Conservation (phyloP, 2,797 vertebrate genomes). For the Cynodonichthys magdalenae region DNA sequence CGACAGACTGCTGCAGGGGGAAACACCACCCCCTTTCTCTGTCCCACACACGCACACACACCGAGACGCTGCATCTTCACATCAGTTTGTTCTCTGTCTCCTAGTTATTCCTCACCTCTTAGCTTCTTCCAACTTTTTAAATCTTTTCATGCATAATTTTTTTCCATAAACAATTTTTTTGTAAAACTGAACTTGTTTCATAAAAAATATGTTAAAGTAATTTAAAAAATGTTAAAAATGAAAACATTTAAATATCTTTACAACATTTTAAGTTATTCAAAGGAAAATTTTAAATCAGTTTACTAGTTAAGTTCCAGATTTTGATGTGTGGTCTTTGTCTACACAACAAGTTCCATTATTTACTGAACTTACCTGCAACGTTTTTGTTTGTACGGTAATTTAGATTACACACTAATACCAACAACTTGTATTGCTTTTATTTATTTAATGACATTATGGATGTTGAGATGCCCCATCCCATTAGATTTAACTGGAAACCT, state of each 20-base stretch:
- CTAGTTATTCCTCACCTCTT: neutral
- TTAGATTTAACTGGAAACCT: conserved; percentile 38
- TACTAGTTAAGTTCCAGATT: neutral
- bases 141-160: neutral
- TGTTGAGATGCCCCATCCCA: conserved; percentile 31
- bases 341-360: neutral
- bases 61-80: conserved; percentile 37
- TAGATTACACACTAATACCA: neutral
- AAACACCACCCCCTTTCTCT: conserved; percentile 55
- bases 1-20: conserved; percentile 78
- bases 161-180: neutral
- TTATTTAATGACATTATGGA: conserved; percentile 9
- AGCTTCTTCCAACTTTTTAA: neutral
- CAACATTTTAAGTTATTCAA: neutral
- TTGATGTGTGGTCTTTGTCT: neutral
- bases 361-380: neutral
- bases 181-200: conserved; percentile 1
- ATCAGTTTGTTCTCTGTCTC: conserved; percentile 19
- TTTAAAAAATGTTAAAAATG: neutral
- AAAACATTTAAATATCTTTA: neutral
- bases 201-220: neutral
- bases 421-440: conserved; percentile 10
- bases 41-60: conserved; percentile 33
- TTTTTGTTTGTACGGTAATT: neutral
- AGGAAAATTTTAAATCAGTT: neutral